Evolutionary conservation across 2,888 invertebrate genomes (phyloP), one percentile per base, ranked within the genome.

Genomic region (Cryptosula pallasiana): DNA sequence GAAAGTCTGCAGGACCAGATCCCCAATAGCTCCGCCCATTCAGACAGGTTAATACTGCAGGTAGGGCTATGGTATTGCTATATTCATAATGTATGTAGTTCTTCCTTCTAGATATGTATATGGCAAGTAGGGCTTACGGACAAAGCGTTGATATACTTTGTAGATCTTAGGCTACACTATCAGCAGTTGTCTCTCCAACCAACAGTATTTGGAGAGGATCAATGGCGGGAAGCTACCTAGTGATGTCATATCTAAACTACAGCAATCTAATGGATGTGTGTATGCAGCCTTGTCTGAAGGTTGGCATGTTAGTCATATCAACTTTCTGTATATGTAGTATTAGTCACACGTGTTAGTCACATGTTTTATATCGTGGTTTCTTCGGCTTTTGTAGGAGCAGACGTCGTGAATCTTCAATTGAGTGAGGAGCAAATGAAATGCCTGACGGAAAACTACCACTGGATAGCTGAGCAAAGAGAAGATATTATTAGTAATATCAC

Each of bases 391-490:
- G 32, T 27, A 63, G 63, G 63, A 13, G 32, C 9, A 29, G 63
- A 63, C 32, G 63, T 63, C 2, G 32, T 32, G 32, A 16, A 63
- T 34, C 63, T 63, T 3, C 2, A 32, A 3, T n/a, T 63, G 27
- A 63, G 25, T 5, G 32, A 63, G 32, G 9, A 32, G 9, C 63
- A 63, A 5, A 63, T 63, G 63, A 27, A 13, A 5, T 63, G 81
- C 73, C 78, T 80, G 75, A 81, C 80, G 72, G 78, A 78, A 32
- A 78, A 82, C 76, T 80, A 80, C 71, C 80, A 81, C 69, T 82
- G 81, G 81, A 75, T 81, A 57, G 75, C 76, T 63, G 76, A 78
- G 29, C 81, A 79, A 73, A 75, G 81, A 25, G 79, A 81, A 25
- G 74, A 76, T 13, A 76, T 82, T 35, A 74, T 78, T 1, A 74